phyloP scores from a whole-genome alignment of 2,888 invertebrate species.

The Kryphioiulus occultus region DNA sequence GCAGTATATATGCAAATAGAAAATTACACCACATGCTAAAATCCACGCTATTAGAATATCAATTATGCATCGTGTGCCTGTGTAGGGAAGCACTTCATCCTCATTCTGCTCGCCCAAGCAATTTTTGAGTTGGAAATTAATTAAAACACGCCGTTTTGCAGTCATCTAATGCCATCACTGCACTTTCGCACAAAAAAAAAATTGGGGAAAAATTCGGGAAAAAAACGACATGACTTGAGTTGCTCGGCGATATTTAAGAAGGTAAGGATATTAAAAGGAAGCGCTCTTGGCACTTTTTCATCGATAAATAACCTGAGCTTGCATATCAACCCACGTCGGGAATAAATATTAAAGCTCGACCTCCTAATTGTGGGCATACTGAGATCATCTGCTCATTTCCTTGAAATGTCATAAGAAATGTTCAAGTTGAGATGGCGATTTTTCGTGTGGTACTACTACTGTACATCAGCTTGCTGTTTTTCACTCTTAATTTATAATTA shows the following conservation, averaged over 20 bases:
- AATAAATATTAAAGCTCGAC: not conserved
- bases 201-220: not conserved
- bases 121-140: constrained; percentile 17
- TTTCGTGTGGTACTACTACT: no score
- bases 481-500: no score
- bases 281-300: not conserved
- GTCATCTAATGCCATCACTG: not conserved
- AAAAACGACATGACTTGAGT: not conserved
- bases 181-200: not conserved
- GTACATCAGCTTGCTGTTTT: no score
- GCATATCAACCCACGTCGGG: not conserved
- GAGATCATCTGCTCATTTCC: not conserved
- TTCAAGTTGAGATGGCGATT: no score
- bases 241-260: not conserved
- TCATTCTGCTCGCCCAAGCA: not conserved
- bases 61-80: not conserved
- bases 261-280: constrained; percentile 17
- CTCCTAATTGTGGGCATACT: not conserved
- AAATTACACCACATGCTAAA: constrained; percentile 17
- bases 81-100: not conserved
- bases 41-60: constrained; percentile 17
- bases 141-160: constrained; percentile 13
- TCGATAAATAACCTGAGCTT: not conserved
- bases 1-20: constrained; percentile 23
- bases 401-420: not conserved